These are phyloP conservation scores for Drosophila rubida DNA, from an alignment of 2,888 invertebrate genomes.

Conservation along the genomic window DNA sequence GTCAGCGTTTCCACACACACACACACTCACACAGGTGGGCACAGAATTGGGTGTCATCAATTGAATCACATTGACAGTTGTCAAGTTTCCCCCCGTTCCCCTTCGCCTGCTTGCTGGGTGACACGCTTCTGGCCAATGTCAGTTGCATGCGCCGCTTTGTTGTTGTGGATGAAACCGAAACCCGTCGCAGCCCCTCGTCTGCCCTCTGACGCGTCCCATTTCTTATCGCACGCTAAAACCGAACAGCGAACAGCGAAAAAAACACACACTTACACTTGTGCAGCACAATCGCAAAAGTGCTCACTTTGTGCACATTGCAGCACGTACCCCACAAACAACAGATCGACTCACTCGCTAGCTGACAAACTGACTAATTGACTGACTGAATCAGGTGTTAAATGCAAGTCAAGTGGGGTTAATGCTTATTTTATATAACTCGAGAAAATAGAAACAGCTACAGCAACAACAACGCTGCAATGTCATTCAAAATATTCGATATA, in stretches of 20 bases:
- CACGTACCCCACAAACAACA: constrained; percentile 36
- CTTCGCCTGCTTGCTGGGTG: constrained; percentile 21
- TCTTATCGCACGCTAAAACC: constrained; percentile 50
- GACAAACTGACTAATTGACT: not conserved
- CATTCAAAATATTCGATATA: not conserved
- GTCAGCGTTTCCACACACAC: constrained; percentile 54
- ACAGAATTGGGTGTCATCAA: constrained; percentile 26
- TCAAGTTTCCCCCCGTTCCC: not conserved
- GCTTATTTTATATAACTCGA: constrained; percentile 26
- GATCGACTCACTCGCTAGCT: not conserved
- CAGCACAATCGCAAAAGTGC: constrained; percentile 9
- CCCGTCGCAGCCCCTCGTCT: constrained; percentile 53
- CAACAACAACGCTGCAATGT: not conserved
- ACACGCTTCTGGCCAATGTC: constrained; percentile 75
- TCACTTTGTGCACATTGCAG: constrained; percentile 40
- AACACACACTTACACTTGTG: constrained; percentile 10
- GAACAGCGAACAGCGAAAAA: not conserved
- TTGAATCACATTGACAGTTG: not conserved
- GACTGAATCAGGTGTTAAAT: constrained; percentile 29
- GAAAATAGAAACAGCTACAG: not conserved
- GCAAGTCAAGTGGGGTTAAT: constrained; percentile 44
- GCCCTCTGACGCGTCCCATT: constrained; percentile 61
- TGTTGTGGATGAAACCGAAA: constrained; percentile 42
- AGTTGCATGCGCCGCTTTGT: constrained; percentile 54
- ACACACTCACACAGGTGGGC: constrained; percentile 32